A percentile compares a stretch with the other conserved stretches of the same genome.
These are phyloP conservation scores for Drosophila incognita DNA, from an alignment of 2,888 invertebrate genomes.

Conservation along the genomic window DNA sequence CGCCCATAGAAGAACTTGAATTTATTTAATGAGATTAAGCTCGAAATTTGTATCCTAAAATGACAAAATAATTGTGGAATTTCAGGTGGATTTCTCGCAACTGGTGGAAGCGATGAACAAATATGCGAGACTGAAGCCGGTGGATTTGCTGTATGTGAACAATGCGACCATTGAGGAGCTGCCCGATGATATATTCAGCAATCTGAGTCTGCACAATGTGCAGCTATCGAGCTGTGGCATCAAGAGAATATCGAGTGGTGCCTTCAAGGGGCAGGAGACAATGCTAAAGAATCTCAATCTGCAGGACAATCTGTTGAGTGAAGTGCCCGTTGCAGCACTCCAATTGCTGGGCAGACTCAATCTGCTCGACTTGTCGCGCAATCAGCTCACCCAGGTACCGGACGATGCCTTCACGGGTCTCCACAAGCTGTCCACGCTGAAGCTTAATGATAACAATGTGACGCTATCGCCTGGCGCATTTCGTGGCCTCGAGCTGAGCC, in stretches of 20 bases:
- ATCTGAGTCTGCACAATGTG: conserved; percentile 91
- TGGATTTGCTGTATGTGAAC: conserved; percentile 95
- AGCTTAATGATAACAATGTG: conserved; percentile 94
- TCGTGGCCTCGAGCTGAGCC: conserved; percentile 91
- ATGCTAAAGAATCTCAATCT: conserved; percentile 93
- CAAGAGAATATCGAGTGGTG: conserved; percentile 88
- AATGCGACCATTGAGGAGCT: conserved; percentile 92
- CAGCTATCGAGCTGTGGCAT: conserved; percentile 94
- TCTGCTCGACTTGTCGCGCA: conserved; percentile 93
- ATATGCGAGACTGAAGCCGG: conserved; percentile 88
- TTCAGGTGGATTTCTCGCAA: conserved; percentile 90
- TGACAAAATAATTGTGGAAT: background rate
- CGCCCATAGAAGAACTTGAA: no score
- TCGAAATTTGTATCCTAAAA: background rate
- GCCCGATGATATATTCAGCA: conserved; percentile 88
- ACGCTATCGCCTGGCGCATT: conserved; percentile 90
- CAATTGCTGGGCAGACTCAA: conserved; percentile 89
- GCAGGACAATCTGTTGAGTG: conserved; percentile 92
- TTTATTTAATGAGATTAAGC: no score
- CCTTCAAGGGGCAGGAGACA: conserved; percentile 93
- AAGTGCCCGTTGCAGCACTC: conserved; percentile 91
- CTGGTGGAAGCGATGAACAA: conserved; percentile 91
- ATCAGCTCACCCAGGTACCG: conserved; percentile 90
- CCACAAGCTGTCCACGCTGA: conserved; percentile 91
- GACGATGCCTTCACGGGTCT: conserved; percentile 91